These are phyloP conservation scores for Paracyprichromis sp. DNA, from an alignment of 2,113 vertebrate genomes.

Conservation along the genomic window DNA sequence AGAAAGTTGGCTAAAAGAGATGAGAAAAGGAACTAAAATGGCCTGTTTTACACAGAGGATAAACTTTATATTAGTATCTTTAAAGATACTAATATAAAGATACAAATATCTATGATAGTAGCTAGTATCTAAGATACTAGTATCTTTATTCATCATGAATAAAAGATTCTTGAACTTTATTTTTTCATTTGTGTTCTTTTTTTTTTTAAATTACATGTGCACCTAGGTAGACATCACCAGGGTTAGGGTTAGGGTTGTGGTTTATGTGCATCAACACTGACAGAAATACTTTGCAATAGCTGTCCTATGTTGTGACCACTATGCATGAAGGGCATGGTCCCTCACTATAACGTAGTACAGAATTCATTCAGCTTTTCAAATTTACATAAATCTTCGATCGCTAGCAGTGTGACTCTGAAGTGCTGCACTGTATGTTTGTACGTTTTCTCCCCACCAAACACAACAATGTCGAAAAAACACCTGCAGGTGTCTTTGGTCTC, in stretches of 20 bases:
- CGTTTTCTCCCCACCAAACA: background rate
- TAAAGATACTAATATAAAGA: too few relatives aligned
- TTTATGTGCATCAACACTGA: background rate
- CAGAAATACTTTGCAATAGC: background rate
- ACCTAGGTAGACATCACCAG: background rate
- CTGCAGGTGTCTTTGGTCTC: background rate
- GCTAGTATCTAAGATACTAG: background rate
- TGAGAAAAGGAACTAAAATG: background rate
- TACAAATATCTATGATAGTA: too few relatives aligned
- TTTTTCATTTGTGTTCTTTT: background rate
- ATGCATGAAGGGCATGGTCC: accelerated
- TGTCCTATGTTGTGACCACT: background rate
- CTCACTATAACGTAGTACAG: background rate
- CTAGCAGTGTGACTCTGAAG: background rate
- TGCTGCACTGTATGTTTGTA: background rate
- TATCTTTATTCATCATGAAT: background rate
- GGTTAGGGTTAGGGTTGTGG: background rate
- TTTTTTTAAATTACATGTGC: background rate
- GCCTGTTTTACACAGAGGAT: background rate
- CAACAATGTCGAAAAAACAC: background rate
- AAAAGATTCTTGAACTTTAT: background rate
- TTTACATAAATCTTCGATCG: background rate
- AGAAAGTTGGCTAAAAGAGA: background rate
- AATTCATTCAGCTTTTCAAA: background rate
- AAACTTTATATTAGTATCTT: too few relatives aligned